Percentiles rank a stretch among this genome's conserved stretches.
phyloP scores from a whole-genome alignment of 2,797 vertebrate genomes.

The Fistularia commersonii region DNA sequence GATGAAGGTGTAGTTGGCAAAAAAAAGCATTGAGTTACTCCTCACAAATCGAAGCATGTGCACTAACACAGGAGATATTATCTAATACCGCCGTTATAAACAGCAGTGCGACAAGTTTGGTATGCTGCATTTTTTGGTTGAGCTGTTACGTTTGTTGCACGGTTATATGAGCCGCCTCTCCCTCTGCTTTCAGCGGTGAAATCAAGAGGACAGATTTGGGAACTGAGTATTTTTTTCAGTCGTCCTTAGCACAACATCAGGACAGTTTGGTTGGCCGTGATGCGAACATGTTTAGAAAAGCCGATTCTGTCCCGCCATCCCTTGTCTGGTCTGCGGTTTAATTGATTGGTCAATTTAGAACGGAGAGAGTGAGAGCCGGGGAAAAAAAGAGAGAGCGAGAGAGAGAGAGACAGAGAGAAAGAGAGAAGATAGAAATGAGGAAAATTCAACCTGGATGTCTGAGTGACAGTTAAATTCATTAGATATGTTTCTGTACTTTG shows the following conservation, averaged over 20 bases:
- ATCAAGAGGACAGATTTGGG: conserved; percentile 62
- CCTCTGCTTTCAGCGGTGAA: conserved; percentile 52
- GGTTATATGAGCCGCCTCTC: conserved; percentile 59
- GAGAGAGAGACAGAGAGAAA: not conserved
- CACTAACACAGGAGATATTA: conserved; percentile 20
- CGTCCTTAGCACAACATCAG: conserved; percentile 81
- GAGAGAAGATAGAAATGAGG: not conserved
- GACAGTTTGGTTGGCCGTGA: conserved; percentile 72
- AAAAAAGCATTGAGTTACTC: conserved; percentile 41
- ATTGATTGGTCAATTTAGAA: conserved; percentile 23
- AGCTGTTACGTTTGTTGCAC: conserved; percentile 44
- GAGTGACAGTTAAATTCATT: conserved; percentile 9
- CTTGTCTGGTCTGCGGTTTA: conserved; percentile 29
- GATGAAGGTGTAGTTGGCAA: conserved; percentile 58
- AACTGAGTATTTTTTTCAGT: conserved; percentile 54
- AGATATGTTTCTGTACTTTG: not conserved
- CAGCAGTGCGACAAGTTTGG: conserved; percentile 11
- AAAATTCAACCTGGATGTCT: not conserved
- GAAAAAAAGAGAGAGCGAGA: not conserved
- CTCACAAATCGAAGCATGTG: conserved; percentile 37
- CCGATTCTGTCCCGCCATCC: conserved; percentile 55
- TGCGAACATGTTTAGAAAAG: conserved; percentile 71
- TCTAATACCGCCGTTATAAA: conserved; percentile 13
- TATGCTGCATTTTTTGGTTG: conserved; percentile 34
- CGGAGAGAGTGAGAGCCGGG: not conserved